phyloP scores from a whole-genome alignment of 2,888 invertebrate genomes.

The Lasioglossum zephyrum region DNA sequence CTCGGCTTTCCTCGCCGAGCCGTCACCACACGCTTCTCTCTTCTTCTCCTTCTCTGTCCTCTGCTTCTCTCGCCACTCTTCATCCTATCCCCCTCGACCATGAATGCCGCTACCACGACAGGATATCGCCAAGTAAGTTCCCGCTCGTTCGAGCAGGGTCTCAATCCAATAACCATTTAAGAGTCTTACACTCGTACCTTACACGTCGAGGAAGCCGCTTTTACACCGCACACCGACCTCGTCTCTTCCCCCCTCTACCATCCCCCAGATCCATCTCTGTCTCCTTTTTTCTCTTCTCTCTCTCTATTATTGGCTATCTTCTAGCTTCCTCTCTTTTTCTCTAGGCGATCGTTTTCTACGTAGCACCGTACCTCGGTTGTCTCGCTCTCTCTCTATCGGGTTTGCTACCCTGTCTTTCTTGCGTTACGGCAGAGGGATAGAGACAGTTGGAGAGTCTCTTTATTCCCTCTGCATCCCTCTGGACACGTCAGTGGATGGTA shows the following conservation, averaged over 20 bases:
- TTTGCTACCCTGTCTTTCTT: neutral
- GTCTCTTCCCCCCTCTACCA: constrained; percentile 6
- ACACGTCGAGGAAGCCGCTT: constrained; percentile 68
- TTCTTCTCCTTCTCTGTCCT: neutral
- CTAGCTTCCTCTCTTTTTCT: neutral
- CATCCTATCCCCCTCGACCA: constrained; percentile 9
- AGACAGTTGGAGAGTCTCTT: constrained; percentile 14
- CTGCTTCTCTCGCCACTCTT: constrained; percentile 14
- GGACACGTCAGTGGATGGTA: constrained; percentile 63
- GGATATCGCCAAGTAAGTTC: constrained; percentile 72
- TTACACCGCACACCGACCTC: constrained; percentile 57
- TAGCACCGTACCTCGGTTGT: neutral
- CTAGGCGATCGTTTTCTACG: neutral
- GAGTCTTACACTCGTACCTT: constrained; percentile 73
- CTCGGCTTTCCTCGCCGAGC: constrained; percentile 15
- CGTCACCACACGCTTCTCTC: neutral
- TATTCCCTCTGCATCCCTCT: constrained; percentile 56
- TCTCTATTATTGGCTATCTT: neutral
- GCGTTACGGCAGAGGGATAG: neutral
- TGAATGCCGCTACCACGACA: constrained; percentile 60
- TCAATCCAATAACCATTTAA: constrained; percentile 76
- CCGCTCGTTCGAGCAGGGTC: constrained; percentile 72
- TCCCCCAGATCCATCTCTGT: neutral
- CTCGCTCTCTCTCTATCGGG: neutral
- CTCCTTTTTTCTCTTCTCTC: constrained; percentile 12